phyloP scores from a whole-genome alignment of 2,113 vertebrate species.

The Sporophila hypoxantha region DNA sequence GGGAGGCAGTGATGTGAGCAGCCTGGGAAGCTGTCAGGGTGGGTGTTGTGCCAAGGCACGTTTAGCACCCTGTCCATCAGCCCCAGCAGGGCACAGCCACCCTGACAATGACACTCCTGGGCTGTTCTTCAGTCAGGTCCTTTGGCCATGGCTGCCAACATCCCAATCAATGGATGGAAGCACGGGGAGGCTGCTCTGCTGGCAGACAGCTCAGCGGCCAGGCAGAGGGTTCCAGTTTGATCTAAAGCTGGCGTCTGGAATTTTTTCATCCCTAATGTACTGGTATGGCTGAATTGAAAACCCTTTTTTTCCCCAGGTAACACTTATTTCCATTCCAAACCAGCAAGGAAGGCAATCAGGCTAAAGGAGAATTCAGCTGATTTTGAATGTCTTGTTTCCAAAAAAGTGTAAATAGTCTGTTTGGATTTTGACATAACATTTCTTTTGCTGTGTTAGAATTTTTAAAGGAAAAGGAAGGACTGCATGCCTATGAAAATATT shows the following conservation, averaged over 20 bases:
- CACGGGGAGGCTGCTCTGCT: not conserved
- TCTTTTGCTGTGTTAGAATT: not conserved
- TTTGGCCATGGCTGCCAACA: not conserved
- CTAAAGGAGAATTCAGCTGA: not conserved
- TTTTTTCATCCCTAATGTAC: not conserved
- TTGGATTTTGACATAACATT: not conserved
- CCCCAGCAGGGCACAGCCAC: not conserved
- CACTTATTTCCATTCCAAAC: not conserved
- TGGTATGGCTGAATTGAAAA: not conserved
- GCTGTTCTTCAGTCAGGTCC: not conserved
- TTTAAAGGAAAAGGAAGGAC: not conserved
- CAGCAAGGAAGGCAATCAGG: not conserved
- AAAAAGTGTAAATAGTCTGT: not conserved
- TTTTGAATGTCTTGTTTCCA: not conserved
- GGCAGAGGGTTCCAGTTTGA: not conserved
- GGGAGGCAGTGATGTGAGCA: not conserved
- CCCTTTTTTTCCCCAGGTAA: not conserved
- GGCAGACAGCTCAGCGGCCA: rapidly evolving
- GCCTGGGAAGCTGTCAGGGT: not conserved
- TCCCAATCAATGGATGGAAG: not conserved
- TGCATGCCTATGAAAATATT: not conserved
- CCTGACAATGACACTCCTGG: not conserved
- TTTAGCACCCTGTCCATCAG: not conserved
- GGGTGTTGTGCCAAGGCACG: rapidly evolving
- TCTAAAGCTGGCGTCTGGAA: not conserved